Conservation (phyloP, 2,113 vertebrate species). For the Romanogobio albipinnatus region DNA sequence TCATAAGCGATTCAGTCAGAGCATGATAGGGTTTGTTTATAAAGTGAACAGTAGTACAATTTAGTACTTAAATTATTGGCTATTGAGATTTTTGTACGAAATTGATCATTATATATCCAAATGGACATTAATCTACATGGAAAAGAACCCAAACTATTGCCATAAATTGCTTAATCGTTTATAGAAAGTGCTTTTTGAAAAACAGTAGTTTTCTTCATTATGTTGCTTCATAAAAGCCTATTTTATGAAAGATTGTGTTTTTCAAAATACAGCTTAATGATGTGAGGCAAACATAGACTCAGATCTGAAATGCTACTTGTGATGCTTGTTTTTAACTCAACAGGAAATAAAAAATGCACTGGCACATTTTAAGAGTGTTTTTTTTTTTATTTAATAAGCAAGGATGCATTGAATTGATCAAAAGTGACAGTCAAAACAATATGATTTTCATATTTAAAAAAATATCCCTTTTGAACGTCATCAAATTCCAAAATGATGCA, state of each 20-base stretch:
- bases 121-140: background rate
- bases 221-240: background rate
- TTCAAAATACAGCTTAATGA: background rate
- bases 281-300: background rate
- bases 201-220: background rate
- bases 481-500: too few relatives aligned
- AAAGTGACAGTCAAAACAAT: too few relatives aligned
- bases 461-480: too few relatives aligned
- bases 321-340: background rate
- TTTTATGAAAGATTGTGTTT: background rate
- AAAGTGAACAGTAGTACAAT: background rate
- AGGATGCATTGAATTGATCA: too few relatives aligned
- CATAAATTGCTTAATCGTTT: background rate
- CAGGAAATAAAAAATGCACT: background rate
- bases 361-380: background rate
- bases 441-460: too few relatives aligned
- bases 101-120: background rate
- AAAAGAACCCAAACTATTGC: background rate
- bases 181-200: background rate
- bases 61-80: background rate
- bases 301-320: background rate
- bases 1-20: background rate
- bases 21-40: background rate
- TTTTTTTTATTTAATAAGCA: background rate
- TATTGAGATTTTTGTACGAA: background rate